Evolutionary conservation across 2,113 vertebrate genomes (phyloP), one percentile per base, ranked within the genome.

Genomic region (Myxocyprinus asiaticus): DNA sequence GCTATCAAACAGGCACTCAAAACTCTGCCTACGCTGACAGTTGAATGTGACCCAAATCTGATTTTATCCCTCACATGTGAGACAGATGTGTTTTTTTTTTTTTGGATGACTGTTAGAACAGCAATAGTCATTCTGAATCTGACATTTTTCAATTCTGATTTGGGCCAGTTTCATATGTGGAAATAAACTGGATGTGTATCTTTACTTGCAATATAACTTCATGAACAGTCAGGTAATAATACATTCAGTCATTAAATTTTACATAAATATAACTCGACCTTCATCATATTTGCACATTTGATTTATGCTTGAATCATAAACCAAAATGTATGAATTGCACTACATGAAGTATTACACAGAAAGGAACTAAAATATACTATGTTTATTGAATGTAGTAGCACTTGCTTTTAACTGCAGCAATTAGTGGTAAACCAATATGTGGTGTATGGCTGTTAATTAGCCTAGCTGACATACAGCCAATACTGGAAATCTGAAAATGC

Each of bases 1-100:
- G 43, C 76, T 63, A 56, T 82, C 61, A 78, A 74, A 74, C 15
- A 61, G 73, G 8, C 58, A 55, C 76, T 65, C 50, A 74, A 75
- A 48, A 64, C 55, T 59, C 45, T 7, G 15, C 47, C 15, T 9
- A 59, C 5, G 6, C n/a, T 7, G 6, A 33, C 55, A 17, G 55
- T 47, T 45, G 9, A 59, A 17, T 15, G 55, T 58, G 53, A 71
- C 51, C 68, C 51, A 71, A 56, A 71, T 62, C 22, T 33, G 22
- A 33, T 59, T 22, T 4, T 61, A 3, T 7, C 47, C 42, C 58
- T 55, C 14, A 22, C 45, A 73, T 58, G 61, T 14, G 51, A 51
- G 51, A 51, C 50, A 48, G 9, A 53, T 11, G 10, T 48, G 5
- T 47, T 7, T 51, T 53, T 53, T 53, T 53, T 12, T 44, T 51